Base-by-base conservation (phyloP, 1,140 invertebrate genomes). In the Eulimnadia texana region DNA sequence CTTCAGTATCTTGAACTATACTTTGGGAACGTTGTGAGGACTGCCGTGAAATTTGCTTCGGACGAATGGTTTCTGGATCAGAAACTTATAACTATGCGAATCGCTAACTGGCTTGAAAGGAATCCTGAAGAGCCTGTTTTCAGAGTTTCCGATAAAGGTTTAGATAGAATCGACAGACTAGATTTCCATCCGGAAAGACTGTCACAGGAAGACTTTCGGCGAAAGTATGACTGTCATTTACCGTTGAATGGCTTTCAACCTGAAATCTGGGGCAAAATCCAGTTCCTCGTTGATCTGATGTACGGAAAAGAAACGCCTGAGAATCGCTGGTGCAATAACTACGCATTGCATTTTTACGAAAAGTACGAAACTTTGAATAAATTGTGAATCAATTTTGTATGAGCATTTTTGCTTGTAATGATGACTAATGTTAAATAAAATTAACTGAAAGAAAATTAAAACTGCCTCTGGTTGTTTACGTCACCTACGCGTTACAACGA, bases 21-120 rank as follows among this genome's bases (percentile, higher is more conserved):
- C 1, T 57, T 57, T 20, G 55, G 33, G 33, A 19, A 24, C 6
- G 16, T n/a, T 23, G 25, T 33, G 10, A 28, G 28, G 28, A 25
- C 20, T 57, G 9, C 11, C 3, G 25, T 57, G 2, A n/a, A 29
- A n/a, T 27, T 57, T 27, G 55, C 22, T 19, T 10, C 27, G 24
- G 24, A 27, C 1, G 22, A 27, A 33, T 57, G 55, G 55, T 57
- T 27, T 27, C 22, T 57, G 25, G 55, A 57, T 20, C 55, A 57
- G 25, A 27, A 33, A 1, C 16, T 57, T 9, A 33, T 20, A 2
- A n/a, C 16, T 10, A 33, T 57, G 13, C 55, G 55, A 20, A 27
- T 57, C 27, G 20, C 25, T 3, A 20, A 57, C 13, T 57, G 55
- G 55, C 25, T 57, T 23, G 28, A 13, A 3, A 57, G 33, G 33